Percentiles rank a stretch among this genome's conserved stretches.
phyloP scores from a whole-genome alignment of 2,888 invertebrate species.

The Theristus sp. region DNA sequence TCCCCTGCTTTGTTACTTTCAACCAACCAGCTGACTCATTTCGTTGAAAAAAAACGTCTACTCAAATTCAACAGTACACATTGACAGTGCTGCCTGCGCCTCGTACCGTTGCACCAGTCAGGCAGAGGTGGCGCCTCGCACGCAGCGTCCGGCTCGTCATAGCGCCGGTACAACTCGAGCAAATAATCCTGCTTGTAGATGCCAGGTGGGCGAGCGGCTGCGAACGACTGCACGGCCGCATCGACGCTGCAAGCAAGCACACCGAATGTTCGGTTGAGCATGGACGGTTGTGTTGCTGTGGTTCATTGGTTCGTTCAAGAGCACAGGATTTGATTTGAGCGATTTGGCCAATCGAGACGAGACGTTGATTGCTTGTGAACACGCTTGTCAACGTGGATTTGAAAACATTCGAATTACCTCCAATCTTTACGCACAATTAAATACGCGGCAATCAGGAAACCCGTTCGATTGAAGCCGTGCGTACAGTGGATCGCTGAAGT shows the following conservation, averaged over 20 bases:
- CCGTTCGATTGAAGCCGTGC: constrained; percentile 94
- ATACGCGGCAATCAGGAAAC: constrained; percentile 77
- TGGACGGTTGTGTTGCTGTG: too few relatives aligned
- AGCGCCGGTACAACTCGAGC: constrained; percentile 59
- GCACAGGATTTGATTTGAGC: too few relatives aligned
- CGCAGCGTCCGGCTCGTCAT: constrained; percentile 49
- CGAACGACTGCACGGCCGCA: constrained; percentile 58
- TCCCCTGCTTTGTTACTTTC: too few relatives aligned
- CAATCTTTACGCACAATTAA: constrained; percentile 64
- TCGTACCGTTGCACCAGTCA: constrained; percentile 50
- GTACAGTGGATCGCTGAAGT: constrained; percentile 67
- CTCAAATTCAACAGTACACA: not conserved
- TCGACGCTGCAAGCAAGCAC: constrained; percentile 51
- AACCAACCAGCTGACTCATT: too few relatives aligned
- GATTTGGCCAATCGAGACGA: too few relatives aligned
- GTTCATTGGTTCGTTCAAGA: too few relatives aligned
- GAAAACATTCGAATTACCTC: constrained; percentile 34
- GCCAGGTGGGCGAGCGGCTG: constrained; percentile 57
- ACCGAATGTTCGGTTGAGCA: too few relatives aligned
- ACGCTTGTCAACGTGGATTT: too few relatives aligned
- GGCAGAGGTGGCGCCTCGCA: constrained; percentile 58
- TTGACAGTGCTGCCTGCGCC: not conserved
- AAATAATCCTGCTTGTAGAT: constrained; percentile 95
- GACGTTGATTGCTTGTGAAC: too few relatives aligned
- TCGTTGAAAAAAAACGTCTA: not conserved